Evolutionary conservation across 1,140 invertebrate species (phyloP).

Genomic region (Dendroctonus ponderosae): DNA sequence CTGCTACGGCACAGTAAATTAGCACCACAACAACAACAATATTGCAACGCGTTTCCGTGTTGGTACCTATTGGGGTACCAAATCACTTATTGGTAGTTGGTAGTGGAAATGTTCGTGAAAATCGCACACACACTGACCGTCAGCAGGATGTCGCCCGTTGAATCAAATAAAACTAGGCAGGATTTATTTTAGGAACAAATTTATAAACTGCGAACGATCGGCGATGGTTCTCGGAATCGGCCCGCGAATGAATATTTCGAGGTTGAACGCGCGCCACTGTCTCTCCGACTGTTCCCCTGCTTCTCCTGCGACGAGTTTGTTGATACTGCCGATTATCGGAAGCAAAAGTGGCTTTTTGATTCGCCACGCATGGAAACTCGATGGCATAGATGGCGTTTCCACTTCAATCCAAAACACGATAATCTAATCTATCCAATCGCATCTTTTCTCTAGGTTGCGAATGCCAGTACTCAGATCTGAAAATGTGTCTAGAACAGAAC

Average conservation of each 20-base stretch:
- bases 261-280: conserved; percentile 2
- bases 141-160: conserved; percentile 7
- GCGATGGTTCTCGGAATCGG: conserved; percentile 23
- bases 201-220: conserved; percentile 20
- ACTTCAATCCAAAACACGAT: no score
- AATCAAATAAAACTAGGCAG: conserved; percentile 24
- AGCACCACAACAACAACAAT: no score
- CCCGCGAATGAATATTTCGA: conserved; percentile 15
- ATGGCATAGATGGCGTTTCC: no score
- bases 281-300: background rate
- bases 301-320: conserved; percentile 15
- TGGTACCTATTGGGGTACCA: background rate
- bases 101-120: background rate
- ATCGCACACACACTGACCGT: background rate
- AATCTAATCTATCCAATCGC: no score
- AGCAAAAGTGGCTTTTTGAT: conserved; percentile 15
- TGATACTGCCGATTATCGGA: conserved; percentile 11
- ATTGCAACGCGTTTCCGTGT: no score
- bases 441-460: no score
- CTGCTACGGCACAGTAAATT: background rate
- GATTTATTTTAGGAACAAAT: conserved; percentile 29
- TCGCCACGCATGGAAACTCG: conserved; percentile 1
- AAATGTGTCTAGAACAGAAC: no score
- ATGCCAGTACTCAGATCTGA: no score
- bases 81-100: no score